A percentile compares a stretch with the other conserved stretches of the same genome.
These are phyloP conservation scores for Microctenopoma steveboyesi DNA, from an alignment of 2,797 vertebrate genomes.

Conservation along the genomic window DNA sequence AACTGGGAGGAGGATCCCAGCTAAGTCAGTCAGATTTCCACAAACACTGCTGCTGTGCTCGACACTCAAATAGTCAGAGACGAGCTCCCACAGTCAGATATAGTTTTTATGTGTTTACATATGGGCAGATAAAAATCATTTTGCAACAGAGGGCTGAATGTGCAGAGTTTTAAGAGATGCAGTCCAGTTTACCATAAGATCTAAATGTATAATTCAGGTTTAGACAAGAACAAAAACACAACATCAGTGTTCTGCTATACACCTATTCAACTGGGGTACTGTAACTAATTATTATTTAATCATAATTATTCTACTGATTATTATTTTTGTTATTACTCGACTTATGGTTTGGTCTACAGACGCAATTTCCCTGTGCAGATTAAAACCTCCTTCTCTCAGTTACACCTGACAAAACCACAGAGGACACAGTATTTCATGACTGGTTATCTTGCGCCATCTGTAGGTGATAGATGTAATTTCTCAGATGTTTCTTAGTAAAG, in stretches of 20 bases:
- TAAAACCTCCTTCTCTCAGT: slow-evolving; percentile 15
- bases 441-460: slow-evolving; percentile 76
- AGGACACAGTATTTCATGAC: not conserved
- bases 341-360: not conserved
- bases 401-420: not conserved
- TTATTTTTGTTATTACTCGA: not conserved
- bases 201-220: not conserved
- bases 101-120: slow-evolving; percentile 71
- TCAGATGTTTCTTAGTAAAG: not conserved
- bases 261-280: not conserved
- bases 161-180: slow-evolving; percentile 16
- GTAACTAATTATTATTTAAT: not conserved
- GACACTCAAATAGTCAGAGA: slow-evolving; percentile 48
- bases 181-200: slow-evolving; percentile 7
- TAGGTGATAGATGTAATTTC: slow-evolving; percentile 41
- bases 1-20: slow-evolving; percentile 56
- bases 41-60: slow-evolving; percentile 57
- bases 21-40: slow-evolving; percentile 50
- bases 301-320: slow-evolving; percentile 6
- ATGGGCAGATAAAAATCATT: slow-evolving; percentile 59
- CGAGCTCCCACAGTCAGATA: slow-evolving; percentile 64
- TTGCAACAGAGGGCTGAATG: slow-evolving; percentile 23
- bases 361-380: not conserved
- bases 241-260: not conserved
- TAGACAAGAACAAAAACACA: not conserved